Percentiles rank a stretch among this genome's conserved stretches.
These are phyloP conservation scores for Drosophila hawaiiensis DNA, from an alignment of 2,888 invertebrate species.

Conservation along the genomic window DNA sequence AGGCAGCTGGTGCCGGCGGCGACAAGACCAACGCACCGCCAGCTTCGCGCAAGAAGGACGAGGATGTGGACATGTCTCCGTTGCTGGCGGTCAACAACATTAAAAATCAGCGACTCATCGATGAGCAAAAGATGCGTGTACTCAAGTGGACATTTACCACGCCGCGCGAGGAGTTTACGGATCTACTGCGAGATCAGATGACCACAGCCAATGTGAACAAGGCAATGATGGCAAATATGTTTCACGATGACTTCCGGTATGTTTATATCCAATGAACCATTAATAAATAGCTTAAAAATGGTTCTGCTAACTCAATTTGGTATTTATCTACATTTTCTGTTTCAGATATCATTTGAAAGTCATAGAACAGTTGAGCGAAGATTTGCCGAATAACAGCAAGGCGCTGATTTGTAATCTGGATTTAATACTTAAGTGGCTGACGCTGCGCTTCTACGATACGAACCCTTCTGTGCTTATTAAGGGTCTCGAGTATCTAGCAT, in stretches of 20 bases:
- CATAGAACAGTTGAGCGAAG: conserved; percentile 94
- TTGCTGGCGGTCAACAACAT: conserved; percentile 92
- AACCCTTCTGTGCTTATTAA: conserved; percentile 98
- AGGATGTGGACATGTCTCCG: conserved; percentile 93
- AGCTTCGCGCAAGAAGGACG: conserved; percentile 90
- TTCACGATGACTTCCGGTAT: conserved; percentile 95
- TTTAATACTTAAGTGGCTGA: conserved; percentile 97
- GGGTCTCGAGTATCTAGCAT: conserved; percentile 95
- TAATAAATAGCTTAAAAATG: not conserved
- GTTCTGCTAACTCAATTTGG: not conserved
- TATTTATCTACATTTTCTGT: conserved; percentile 1
- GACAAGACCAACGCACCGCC: conserved; percentile 61
- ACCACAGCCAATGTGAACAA: conserved; percentile 94
- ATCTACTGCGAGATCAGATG: conserved; percentile 96
- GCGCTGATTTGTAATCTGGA: conserved; percentile 96
- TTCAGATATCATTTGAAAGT: conserved; percentile 97
- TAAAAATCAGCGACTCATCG: conserved; percentile 96
- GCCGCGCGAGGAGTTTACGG: conserved; percentile 97
- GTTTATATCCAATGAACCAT: conserved; percentile 12
- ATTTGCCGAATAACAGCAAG: conserved; percentile 91
- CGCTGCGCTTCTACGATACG: conserved; percentile 98
- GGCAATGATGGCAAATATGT: conserved; percentile 95
- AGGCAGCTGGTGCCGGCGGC: conserved; percentile 32
- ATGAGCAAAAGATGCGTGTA: conserved; percentile 96
- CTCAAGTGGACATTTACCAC: conserved; percentile 98